A percentile compares a stretch with the other conserved stretches of the same genome.
These are phyloP conservation scores for Apamea monoglypha DNA, from an alignment of 2,888 invertebrate genomes.

Conservation along the genomic window DNA sequence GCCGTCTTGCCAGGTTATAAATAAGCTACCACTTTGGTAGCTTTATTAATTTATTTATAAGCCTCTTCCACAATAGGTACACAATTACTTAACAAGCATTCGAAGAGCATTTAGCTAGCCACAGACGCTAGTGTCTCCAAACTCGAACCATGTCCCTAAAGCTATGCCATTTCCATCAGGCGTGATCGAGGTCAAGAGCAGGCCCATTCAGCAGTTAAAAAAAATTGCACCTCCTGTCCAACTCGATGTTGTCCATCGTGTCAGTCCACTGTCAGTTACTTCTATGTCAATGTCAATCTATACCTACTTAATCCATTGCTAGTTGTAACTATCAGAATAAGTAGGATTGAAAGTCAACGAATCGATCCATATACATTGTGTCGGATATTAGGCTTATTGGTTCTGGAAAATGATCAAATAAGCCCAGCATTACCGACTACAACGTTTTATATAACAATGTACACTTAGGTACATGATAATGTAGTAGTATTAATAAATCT, in stretches of 20 bases:
- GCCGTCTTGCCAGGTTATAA: constrained; percentile 29
- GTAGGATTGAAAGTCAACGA: not conserved
- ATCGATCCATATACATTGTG: not conserved
- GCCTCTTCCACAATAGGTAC: not conserved
- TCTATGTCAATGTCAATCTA: not conserved
- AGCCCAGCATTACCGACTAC: not conserved
- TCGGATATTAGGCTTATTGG: not conserved
- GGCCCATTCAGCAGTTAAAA: too few relatives aligned
- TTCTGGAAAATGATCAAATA: not conserved
- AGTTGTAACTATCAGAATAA: not conserved
- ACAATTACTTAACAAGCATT: not conserved
- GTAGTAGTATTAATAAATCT: not conserved
- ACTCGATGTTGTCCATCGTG: not conserved
- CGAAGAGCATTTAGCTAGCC: not conserved
- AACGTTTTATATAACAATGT: not conserved
- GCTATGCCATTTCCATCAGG: not conserved
- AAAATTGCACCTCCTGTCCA: not conserved
- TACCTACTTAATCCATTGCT: not conserved
- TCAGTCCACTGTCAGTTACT: not conserved
- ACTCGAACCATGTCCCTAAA: not conserved
- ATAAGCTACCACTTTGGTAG: constrained; percentile 27
- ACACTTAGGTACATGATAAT: not conserved
- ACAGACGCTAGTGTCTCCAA: not conserved
- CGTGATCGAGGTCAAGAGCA: too few relatives aligned
- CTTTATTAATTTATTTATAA: not conserved